Conservation (phyloP, 2,797 vertebrate species). For the Spinus olivaceus region DNA sequence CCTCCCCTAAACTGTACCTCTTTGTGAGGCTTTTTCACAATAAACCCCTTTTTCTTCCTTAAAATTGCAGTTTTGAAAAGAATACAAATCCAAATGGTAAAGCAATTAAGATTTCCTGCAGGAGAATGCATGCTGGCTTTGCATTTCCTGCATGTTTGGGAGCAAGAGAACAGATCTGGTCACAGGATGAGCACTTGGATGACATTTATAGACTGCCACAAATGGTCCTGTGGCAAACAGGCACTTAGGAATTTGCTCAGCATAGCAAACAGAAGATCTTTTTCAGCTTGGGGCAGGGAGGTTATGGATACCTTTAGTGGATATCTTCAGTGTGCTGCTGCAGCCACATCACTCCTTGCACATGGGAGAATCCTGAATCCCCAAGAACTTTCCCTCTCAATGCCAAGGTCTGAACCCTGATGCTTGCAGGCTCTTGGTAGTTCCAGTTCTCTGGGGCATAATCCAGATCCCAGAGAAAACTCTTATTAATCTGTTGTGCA, state of each 20-base stretch:
- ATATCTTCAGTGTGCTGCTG: background rate
- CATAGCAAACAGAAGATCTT: background rate
- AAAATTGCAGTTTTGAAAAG: background rate
- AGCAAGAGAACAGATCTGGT: background rate
- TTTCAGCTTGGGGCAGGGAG: background rate
- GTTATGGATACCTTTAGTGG: background rate
- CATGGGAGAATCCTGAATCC: background rate
- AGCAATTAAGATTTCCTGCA: background rate
- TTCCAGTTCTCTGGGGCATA: background rate
- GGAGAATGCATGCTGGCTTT: background rate
- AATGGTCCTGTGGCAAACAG: background rate
- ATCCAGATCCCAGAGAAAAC: background rate
- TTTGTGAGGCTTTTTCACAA: background rate
- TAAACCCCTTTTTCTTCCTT: background rate
- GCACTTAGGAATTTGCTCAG: background rate
- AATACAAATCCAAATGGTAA: background rate
- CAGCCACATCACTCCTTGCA: fast-evolving
- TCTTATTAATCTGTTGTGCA: background rate
- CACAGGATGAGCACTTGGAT: background rate
- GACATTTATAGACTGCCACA: background rate
- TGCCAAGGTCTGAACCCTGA: background rate
- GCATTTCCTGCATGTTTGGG: background rate
- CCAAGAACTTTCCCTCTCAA: background rate
- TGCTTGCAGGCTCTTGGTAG: background rate
- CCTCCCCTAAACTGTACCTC: background rate